Percentiles rank a stretch among this genome's conserved stretches.
Evolutionary conservation across 2,797 vertebrate species (phyloP).

Genomic region (Florisuga fusca): DNA sequence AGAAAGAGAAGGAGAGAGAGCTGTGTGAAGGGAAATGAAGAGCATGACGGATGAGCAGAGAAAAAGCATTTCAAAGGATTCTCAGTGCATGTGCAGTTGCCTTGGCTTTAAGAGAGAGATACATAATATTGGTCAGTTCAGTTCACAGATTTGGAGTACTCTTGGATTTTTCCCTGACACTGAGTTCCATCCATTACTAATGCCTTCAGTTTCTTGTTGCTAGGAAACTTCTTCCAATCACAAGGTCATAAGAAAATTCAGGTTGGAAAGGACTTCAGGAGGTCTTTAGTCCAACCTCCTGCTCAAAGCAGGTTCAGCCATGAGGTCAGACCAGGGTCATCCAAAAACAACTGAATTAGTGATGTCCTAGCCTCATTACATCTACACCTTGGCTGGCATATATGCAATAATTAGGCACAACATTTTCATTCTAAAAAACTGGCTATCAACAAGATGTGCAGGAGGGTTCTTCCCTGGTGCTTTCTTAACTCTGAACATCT

Average conservation of each 20-base stretch:
- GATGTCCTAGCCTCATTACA: constrained; percentile 1
- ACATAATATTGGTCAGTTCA: neutral
- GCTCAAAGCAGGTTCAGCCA: constrained; percentile 14
- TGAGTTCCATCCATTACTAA: neutral
- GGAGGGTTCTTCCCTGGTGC: neutral
- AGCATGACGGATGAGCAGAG: neutral
- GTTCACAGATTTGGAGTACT: neutral
- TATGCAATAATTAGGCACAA: constrained; percentile 19
- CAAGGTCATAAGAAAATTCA: constrained; percentile 37
- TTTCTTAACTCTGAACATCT: constrained; percentile 14
- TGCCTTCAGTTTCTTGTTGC: constrained; percentile 45
- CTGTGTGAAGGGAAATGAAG: neutral
- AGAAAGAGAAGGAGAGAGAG: accelerated
- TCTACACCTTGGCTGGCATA: neutral
- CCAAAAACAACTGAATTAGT: constrained; percentile 15
- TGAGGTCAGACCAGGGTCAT: neutral
- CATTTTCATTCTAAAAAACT: constrained; percentile 29
- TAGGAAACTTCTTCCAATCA: constrained; percentile 40
- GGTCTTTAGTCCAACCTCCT: constrained; percentile 19
- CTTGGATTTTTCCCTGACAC: neutral
- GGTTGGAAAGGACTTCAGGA: constrained; percentile 38
- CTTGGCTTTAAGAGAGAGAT: neutral
- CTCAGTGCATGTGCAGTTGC: neutral
- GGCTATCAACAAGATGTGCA: neutral
- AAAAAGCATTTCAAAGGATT: neutral